Conservation (phyloP, 2,113 vertebrate species). For the Lepisosteus oculatus region DNA sequence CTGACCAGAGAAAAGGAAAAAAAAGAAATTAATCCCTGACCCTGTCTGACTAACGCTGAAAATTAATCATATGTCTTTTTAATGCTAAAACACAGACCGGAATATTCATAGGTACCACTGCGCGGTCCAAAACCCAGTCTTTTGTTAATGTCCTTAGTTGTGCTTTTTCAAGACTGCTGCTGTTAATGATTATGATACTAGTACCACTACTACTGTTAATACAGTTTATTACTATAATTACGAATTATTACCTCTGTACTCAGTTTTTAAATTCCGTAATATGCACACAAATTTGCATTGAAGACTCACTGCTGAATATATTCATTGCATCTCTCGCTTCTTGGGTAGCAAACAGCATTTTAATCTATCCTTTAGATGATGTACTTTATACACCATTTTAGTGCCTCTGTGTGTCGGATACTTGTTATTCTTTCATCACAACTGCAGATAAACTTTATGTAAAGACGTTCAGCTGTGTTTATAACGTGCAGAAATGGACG, state of each 20-base stretch:
- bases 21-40: constrained; percentile 80
- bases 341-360: too few relatives aligned
- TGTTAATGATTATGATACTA: background rate
- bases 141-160: constrained; percentile 60
- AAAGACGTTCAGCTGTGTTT: too few relatives aligned
- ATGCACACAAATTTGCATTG: too few relatives aligned
- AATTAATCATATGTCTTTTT: constrained; percentile 82
- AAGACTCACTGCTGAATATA: too few relatives aligned
- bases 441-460: too few relatives aligned
- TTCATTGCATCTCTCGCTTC: too few relatives aligned
- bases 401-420: too few relatives aligned
- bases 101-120: constrained; percentile 81
- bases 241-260: background rate
- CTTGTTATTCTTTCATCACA: too few relatives aligned
- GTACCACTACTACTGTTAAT: background rate
- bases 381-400: too few relatives aligned
- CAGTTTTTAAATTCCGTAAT: too few relatives aligned
- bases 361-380: too few relatives aligned
- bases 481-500: too few relatives aligned
- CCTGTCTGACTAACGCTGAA: constrained; percentile 72
- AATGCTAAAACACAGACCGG: constrained; percentile 75
- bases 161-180: background rate
- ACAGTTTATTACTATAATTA: background rate
- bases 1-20: constrained; percentile 81
- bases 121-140: constrained; percentile 70